phyloP scores from a whole-genome alignment of 1,140 invertebrate genomes.

The Drosophila erecta region DNA sequence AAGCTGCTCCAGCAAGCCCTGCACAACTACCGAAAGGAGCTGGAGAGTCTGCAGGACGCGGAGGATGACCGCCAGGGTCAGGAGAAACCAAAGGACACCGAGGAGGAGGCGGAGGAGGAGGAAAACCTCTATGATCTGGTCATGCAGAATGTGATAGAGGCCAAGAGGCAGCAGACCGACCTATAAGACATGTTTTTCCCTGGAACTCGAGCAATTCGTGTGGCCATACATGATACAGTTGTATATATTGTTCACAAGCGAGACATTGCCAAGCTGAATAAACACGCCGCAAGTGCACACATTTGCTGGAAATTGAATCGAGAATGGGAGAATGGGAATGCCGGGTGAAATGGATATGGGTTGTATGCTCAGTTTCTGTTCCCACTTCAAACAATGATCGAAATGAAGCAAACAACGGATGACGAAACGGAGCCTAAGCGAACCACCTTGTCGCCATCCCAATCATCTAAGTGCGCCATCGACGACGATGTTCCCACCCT shows the following conservation, averaged over 20 bases:
- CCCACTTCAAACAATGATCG: constrained; percentile 51
- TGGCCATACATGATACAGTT: constrained; percentile 9
- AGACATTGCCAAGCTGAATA: constrained; percentile 64
- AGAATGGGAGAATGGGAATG: constrained; percentile 11
- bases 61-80: neutral
- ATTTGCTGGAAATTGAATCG: constrained; percentile 48
- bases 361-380: constrained; percentile 54
- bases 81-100: neutral
- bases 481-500: constrained; percentile 40
- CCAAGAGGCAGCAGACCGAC: constrained; percentile 41
- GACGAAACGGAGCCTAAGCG: constrained; percentile 12
- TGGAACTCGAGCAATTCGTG: constrained; percentile 29
- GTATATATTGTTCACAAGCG: constrained; percentile 21
- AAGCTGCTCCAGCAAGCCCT: constrained; percentile 71
- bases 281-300: constrained; percentile 50
- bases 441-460: constrained; percentile 13
- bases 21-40: constrained; percentile 70
- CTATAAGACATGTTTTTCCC: constrained; percentile 24
- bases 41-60: constrained; percentile 33
- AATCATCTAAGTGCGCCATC: constrained; percentile 58
- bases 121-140: constrained; percentile 59
- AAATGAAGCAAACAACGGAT: constrained; percentile 50
- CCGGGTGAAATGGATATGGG: constrained; percentile 3
- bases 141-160: constrained; percentile 66
- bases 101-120: constrained; percentile 38